Base-by-base conservation (phyloP, 2,797 vertebrate species). In the Tragopan temminckii region DNA sequence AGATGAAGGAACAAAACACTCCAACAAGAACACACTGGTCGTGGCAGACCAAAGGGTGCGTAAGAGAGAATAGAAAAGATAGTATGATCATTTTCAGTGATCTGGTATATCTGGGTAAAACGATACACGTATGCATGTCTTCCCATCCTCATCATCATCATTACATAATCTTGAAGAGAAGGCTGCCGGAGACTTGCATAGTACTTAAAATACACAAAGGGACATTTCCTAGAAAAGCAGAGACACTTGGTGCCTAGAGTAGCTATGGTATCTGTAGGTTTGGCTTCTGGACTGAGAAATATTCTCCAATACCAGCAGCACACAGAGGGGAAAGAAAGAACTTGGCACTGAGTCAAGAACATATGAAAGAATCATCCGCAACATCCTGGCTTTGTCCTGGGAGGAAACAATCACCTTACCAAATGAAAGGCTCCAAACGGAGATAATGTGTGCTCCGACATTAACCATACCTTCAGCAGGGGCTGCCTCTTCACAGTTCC, bases 401-500 rank as follows among this genome's bases (percentile, higher is more conserved):
- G 35, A 81, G 80, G 74, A 90, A 95, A 79, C 72, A 59, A 67
- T 43, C 76, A 31, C 6, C 0, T 53, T 85, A 33, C 31, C 62
- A 63, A 88, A 85, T 43, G 45, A 69, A 89, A 92, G 42, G 24
- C 50, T 91, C 85, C 31, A 15, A 27, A 61, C 11, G 23, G 45
- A 70, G 24, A 23, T 67, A 74, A 87, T 15, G 52, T n/a, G 3
- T 1, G 5, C 13, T 75, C 50, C 38, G 15, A 11, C 42, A 72
- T 64, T 20, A 76, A 52, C 31, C 58, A 53, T 87, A 97, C 94
- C 94, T 97, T 97, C 78, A 62, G 13, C 0, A 19, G 84, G 38
- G 67, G 40, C 48, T 87, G 50, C 31, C 42, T 96, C 63, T 57
- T 94, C 84, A 95, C 67, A 3, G 90, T 19, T n/a, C 62, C 35